Base-by-base conservation (phyloP, 1,140 invertebrate species). In the Sycophaga agraensis region DNA sequence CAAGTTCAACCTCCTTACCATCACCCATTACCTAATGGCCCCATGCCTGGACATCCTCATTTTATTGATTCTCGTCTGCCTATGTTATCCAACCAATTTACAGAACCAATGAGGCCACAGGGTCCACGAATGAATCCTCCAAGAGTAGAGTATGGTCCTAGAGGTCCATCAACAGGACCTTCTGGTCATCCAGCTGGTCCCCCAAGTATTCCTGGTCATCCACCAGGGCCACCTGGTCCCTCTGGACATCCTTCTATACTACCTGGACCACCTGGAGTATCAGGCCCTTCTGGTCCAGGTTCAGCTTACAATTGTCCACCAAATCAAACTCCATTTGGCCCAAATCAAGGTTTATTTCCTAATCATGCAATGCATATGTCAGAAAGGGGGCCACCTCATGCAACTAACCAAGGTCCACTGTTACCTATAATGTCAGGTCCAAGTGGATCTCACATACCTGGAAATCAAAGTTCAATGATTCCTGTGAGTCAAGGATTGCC, bases 251-350 rank as follows among this genome's bases (percentile, higher is more conserved):
- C 22, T n/a, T n/a, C n/a, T n/a, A 40, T 37, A 40, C 24, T 31
- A 24, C 9, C 45, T 49, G 35, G 22, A 43, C 43, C 43, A 55
- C 34, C 45, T 22, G 35, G 16, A 11, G 14, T 34, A 24, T 2
- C 59, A 16, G 45, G 51, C 16, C 49, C 28, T 34, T 24, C 51
- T 42, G 48, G 35, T 19, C 43, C 64, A 17, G 50, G 46, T 9
- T 26, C 50, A 7, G 11, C 64, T 26, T 78, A 70, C 17, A 73
- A 71, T 39, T 72, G 72, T 12, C 66, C 74, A 24, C 65, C 70
- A 0, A 72, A 71, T 64, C 75, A 72, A 42, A 64, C 66, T 17
- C 60, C 65, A 55, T 70, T 42, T 67, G 37, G 22, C 7, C 49
- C 46, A 9, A 66, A 66, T 22, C 64, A 62, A 49, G 51, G 53